Percentiles rank a stretch among this genome's conserved stretches.
These are phyloP conservation scores for Trematomus loennbergii DNA, from an alignment of 2,113 vertebrate genomes.

Conservation along the genomic window DNA sequence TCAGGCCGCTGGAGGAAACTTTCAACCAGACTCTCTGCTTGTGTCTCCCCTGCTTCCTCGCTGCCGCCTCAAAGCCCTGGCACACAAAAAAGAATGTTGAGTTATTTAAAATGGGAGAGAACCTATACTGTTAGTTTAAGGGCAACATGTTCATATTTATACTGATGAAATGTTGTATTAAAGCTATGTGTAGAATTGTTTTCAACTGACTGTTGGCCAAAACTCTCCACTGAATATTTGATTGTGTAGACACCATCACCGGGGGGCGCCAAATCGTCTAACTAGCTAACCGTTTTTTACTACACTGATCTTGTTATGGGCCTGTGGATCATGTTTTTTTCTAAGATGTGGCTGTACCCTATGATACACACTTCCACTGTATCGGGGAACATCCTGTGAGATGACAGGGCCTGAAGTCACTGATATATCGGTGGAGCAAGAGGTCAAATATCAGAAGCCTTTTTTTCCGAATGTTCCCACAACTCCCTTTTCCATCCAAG, in stretches of 20 bases:
- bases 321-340: background rate
- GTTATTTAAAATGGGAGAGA: background rate
- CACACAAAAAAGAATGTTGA: background rate
- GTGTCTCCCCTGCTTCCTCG: constrained; percentile 80
- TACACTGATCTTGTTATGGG: background rate
- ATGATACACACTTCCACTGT: background rate
- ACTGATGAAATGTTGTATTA: background rate
- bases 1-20: constrained; percentile 76
- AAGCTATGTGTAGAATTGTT: background rate
- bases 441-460: constrained; percentile 1
- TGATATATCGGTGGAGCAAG: background rate
- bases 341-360: background rate
- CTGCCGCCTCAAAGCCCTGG: constrained; percentile 77
- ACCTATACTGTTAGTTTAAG: no score
- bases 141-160: background rate
- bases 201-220: background rate
- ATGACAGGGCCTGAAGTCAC: background rate
- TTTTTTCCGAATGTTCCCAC: constrained; percentile 26
- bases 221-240: background rate
- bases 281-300: background rate
- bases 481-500: background rate
- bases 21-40: constrained; percentile 85
- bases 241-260: background rate
- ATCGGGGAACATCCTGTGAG: constrained; percentile 13
- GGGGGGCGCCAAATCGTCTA: background rate